Percentiles rank a stretch among this genome's conserved stretches.
phyloP scores from a whole-genome alignment of 2,113 vertebrate species.

The Alaudala cheleensis region DNA sequence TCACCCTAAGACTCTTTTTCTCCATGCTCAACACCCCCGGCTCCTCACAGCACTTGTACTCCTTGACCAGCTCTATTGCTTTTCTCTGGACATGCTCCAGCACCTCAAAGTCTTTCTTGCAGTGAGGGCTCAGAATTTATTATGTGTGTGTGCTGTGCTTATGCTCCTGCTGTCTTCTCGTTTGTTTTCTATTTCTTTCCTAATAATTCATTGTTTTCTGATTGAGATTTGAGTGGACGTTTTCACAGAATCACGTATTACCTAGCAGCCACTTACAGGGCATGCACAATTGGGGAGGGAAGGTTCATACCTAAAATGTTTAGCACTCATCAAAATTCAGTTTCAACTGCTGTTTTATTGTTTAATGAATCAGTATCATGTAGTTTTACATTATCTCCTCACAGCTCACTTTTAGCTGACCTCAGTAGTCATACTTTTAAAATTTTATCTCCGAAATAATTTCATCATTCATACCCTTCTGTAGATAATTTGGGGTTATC shows the following conservation, averaged over 20 bases:
- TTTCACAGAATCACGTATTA: background rate
- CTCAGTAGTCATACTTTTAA: background rate
- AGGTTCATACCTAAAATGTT: background rate
- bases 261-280: background rate
- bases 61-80: background rate
- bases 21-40: background rate
- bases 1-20: background rate
- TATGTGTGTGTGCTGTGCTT: background rate
- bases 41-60: background rate
- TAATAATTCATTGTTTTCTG: background rate
- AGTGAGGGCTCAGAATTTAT: background rate
- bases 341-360: background rate
- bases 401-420: background rate
- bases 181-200: background rate
- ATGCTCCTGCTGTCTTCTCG: background rate
- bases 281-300: background rate
- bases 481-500: background rate
- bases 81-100: background rate
- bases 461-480: background rate
- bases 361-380: background rate
- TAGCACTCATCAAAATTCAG: background rate
- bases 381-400: background rate
- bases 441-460: background rate
- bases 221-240: background rate
- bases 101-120: background rate